Conservation (phyloP, 2,113 vertebrate species). For the Lepus timidus region DNA sequence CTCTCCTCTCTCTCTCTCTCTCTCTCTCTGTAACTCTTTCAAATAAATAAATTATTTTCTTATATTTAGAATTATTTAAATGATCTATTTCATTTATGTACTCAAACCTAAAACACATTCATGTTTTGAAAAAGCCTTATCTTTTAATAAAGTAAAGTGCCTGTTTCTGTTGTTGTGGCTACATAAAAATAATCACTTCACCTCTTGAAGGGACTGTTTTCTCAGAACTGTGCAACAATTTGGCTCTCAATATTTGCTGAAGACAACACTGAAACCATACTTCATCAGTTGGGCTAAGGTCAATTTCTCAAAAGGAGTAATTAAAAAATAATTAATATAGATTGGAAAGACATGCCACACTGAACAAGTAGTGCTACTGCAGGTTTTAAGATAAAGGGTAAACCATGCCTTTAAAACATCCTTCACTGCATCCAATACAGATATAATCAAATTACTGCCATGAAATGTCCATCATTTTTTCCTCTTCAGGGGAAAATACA, state of each 20-base stretch:
- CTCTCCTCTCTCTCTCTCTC: too few relatives aligned
- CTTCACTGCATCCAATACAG: neutral
- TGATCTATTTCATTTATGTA: neutral
- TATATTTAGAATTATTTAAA: too few relatives aligned
- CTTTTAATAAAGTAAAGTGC: neutral
- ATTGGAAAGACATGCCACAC: neutral
- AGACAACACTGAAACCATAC: neutral
- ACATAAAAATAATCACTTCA: constrained; percentile 37
- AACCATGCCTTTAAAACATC: neutral
- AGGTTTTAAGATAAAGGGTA: constrained; percentile 32
- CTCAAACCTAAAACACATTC: neutral
- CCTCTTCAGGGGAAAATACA: constrained; percentile 41
- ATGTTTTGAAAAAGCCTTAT: constrained; percentile 22
- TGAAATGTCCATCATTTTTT: constrained; percentile 55
- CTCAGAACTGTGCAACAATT: neutral
- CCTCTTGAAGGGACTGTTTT: neutral
- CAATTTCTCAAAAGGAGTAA: constrained; percentile 41
- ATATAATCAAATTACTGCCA: constrained; percentile 43
- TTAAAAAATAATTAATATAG: constrained; percentile 18
- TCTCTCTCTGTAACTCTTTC: too few relatives aligned
- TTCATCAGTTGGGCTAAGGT: neutral
- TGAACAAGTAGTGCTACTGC: neutral
- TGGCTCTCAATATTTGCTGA: constrained; percentile 6
- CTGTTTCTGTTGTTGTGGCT: neutral
- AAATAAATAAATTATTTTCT: too few relatives aligned